Conservation (phyloP, 2,113 vertebrate genomes). For the Forbesichthys agassizii region DNA sequence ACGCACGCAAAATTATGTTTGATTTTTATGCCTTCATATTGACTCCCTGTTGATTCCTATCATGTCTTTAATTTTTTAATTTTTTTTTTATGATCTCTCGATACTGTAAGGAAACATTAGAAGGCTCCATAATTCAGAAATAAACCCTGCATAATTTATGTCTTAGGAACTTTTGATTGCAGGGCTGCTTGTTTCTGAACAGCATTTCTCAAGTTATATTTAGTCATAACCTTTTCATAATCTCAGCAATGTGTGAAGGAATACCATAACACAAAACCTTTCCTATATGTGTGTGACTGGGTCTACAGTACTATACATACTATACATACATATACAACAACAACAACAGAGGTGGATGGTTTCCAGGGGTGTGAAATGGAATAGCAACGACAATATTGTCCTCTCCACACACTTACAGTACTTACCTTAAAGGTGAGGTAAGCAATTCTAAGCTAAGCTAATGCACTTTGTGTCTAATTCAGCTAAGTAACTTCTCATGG, state of each 20-base stretch:
- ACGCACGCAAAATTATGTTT: conserved; percentile 43
- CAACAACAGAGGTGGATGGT: no score
- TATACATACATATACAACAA: no score
- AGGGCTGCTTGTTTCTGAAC: conserved; percentile 10
- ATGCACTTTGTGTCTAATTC: no score
- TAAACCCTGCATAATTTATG: conserved; percentile 13
- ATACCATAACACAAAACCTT: no score
- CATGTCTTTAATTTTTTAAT: conserved; percentile 29
- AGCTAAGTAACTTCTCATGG: no score
- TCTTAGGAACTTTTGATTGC: neutral
- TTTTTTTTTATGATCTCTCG: conserved; percentile 34
- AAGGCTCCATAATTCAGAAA: conserved; percentile 9
- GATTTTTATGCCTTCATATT: conserved; percentile 26
- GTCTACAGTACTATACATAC: no score
- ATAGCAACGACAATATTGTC: no score
- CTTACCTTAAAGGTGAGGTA: no score
- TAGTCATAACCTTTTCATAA: conserved; percentile 7
- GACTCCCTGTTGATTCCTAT: conserved; percentile 37
- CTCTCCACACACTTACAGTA: no score
- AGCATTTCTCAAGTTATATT: conserved; percentile 19
- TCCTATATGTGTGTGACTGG: no score
- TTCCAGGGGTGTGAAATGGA: no score
- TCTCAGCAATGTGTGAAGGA: neutral
- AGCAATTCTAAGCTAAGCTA: no score
- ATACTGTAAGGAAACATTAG: conserved; percentile 8